Base-by-base conservation (phyloP, 2,113 vertebrate species). In the Planiliza haematocheilus region DNA sequence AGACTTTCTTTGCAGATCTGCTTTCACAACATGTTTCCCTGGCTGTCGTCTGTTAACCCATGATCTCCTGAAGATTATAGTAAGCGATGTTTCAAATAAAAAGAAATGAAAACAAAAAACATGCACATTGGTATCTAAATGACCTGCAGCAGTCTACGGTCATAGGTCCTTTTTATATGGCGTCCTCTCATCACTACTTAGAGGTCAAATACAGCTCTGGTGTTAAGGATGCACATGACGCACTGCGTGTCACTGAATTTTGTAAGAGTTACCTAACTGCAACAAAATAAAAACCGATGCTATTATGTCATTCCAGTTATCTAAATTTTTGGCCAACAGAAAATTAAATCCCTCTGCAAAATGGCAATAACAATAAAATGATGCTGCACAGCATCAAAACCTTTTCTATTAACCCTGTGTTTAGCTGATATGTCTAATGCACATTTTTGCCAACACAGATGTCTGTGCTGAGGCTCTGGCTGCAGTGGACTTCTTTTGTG, bases 1-100 rank as follows among this genome's bases (percentile, higher is more conserved):
- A 42, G 11, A 71, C 14, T 13, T 13, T 8, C n/a, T 2, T 17
- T 46, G 59, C 49, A 66, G 4, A 41, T 42, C 48, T 57, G 43
- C 7, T 71, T 12, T 42, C 30, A 41, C 0, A 2, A 11, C 21
- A 36, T 20, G 41, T 24, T 42, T n/a, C n/a, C 5, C 46, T 68
- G 36, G 30, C 63, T 68, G 49, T 57, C 13, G 8, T 41, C 21
- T 42, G 39, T 24, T 13, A 9, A 53, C 39, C 41, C 59, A 49
- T 49, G 36, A 62, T 16, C 24, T 43, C 8, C 8, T 12, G 12
- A 11, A 57, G 43, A 1, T 16, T 52, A 10, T 10, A 63, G 10
- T 34, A 20, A 51, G 17, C 10, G 41, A n/a, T 10, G 9, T 12
- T 13, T 45, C 18, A 41, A 11, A 57, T 2, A 10, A 3, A 39